A percentile compares a stretch with the other conserved stretches of the same genome.
Conservation (phyloP, 2,888 invertebrate species). For the Willowsia nigromaculata region DNA sequence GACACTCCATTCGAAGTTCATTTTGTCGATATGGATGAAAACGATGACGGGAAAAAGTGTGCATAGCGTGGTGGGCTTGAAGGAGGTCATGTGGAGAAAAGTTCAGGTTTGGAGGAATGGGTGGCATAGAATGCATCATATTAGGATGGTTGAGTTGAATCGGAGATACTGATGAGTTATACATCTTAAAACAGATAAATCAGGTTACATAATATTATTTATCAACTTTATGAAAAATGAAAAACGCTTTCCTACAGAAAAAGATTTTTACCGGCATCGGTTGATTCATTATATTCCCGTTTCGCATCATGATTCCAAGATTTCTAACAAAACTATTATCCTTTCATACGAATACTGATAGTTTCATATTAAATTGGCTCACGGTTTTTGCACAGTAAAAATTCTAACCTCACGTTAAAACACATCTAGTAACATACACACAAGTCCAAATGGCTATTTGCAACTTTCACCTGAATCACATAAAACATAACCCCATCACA, state of each 20-base stretch:
- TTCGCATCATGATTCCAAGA: neutral
- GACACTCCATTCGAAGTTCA: neutral
- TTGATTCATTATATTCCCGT: neutral
- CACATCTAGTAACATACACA: too few relatives aligned
- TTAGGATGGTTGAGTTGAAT: neutral
- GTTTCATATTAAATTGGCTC: too few relatives aligned
- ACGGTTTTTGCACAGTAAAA: too few relatives aligned
- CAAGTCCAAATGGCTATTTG: too few relatives aligned
- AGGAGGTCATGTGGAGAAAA: constrained; percentile 11
- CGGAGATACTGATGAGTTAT: neutral
- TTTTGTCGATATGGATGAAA: neutral
- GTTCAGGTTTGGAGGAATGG: neutral
- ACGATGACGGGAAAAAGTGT: neutral
- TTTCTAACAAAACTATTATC: too few relatives aligned
- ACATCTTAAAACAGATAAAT: neutral
- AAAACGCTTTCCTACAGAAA: too few relatives aligned
- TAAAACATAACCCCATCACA: too few relatives aligned
- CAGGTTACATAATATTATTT: neutral
- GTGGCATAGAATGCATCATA: neutral
- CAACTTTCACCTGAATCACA: too few relatives aligned
- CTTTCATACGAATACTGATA: neutral
- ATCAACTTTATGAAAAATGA: neutral
- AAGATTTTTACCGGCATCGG: constrained; percentile 24
- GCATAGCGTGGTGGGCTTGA: constrained; percentile 13
- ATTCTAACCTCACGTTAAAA: too few relatives aligned